Evolutionary conservation across 2,113 vertebrate genomes (phyloP).

Genomic region (Phalacrocorax carbo): DNA sequence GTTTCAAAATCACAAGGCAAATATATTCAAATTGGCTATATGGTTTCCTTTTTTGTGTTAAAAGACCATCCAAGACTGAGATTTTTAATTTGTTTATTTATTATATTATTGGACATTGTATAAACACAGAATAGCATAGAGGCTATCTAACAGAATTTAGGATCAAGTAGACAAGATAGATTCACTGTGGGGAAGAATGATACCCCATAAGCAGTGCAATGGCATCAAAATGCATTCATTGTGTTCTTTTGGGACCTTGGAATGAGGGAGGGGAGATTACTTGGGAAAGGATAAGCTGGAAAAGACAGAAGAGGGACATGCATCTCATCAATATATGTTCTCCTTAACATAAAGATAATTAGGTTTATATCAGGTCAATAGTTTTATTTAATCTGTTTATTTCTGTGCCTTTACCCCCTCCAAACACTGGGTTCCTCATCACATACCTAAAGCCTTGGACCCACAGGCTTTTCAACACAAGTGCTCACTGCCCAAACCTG

Average conservation of each 20-base stretch:
- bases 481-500: background rate
- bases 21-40: background rate
- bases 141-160: background rate
- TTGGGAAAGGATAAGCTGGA: background rate
- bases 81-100: background rate
- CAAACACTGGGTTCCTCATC: background rate
- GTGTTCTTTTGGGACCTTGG: background rate
- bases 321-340: background rate
- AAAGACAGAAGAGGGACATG: background rate
- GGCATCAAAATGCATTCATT: background rate
- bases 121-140: background rate
- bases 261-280: background rate
- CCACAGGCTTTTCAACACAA: background rate
- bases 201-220: background rate
- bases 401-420: background rate
- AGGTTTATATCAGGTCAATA: background rate
- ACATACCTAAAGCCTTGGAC: background rate
- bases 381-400: background rate
- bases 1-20: background rate
- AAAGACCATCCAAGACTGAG: no score
- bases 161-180: background rate
- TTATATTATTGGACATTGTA: background rate
- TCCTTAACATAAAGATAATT: background rate
- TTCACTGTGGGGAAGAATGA: background rate
- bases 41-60: background rate